Evolutionary conservation across 1,140 invertebrate species (phyloP).

Genomic region (Eumeta japonica): DNA sequence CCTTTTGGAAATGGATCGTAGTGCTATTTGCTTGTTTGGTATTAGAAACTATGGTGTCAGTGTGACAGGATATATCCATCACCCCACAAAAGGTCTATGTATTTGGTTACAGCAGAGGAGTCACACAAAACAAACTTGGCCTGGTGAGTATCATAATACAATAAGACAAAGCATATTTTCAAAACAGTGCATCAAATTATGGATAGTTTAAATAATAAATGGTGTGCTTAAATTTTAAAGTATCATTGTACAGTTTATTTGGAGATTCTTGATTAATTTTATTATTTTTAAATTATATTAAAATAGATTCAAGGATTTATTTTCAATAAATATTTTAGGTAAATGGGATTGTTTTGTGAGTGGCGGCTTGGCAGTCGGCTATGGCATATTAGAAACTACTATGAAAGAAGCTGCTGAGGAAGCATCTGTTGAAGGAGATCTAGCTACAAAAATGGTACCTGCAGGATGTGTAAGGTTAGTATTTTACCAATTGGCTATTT

Average conservation of each 20-base stretch:
- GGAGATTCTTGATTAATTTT: background rate
- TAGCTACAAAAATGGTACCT: constrained; percentile 74
- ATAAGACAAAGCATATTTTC: no score
- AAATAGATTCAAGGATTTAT: background rate
- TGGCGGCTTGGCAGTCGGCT: constrained; percentile 86
- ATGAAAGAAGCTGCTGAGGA: constrained; percentile 93
- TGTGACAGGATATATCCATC: constrained; percentile 88
- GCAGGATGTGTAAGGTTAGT: constrained; percentile 79
- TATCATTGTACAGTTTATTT: background rate
- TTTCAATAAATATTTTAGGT: constrained; percentile 25
- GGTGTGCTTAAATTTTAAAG: no score
- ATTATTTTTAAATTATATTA: background rate
- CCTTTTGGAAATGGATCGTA: constrained; percentile 86
- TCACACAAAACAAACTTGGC: constrained; percentile 90
- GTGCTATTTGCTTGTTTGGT: constrained; percentile 89
- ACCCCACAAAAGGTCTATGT: constrained; percentile 79
- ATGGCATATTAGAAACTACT: constrained; percentile 83
- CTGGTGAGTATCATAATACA: constrained; percentile 69
- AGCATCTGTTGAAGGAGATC: constrained; percentile 76
- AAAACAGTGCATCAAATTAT: no score
- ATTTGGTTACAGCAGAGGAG: constrained; percentile 92
- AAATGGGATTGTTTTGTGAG: constrained; percentile 95
- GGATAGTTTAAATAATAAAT: background rate
- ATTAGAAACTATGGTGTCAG: constrained; percentile 91
- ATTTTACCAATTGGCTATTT: no score